These are phyloP conservation scores for Oreochromis tanganicae DNA, from an alignment of 2,113 vertebrate genomes.

Conservation along the genomic window DNA sequence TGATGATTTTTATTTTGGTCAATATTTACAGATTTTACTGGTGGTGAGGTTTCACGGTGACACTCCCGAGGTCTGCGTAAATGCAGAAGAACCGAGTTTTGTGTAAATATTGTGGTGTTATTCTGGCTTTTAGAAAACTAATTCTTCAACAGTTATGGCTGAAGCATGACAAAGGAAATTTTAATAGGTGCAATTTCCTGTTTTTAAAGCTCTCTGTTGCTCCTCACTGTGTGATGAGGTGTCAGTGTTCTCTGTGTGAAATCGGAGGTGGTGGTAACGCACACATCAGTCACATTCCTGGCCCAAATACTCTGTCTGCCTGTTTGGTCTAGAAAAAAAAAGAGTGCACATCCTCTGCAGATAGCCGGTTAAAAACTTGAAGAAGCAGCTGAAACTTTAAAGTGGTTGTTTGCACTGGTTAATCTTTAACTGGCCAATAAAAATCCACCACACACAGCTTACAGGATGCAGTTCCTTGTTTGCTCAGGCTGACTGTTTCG, in stretches of 20 bases:
- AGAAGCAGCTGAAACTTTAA: not conserved
- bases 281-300: not conserved
- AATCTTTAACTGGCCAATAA: not conserved
- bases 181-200: not conserved
- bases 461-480: not conserved
- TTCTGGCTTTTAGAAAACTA: not conserved
- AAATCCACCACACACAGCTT: not conserved
- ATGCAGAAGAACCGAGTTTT: not conserved
- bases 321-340: not conserved
- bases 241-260: not conserved
- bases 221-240: not conserved
- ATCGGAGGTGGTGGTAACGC: not conserved
- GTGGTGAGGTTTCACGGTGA: not conserved
- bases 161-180: not conserved
- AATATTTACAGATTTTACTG: not conserved
- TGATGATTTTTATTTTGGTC: not conserved
- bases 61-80: not conserved
- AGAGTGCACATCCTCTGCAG: not conserved
- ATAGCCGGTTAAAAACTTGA: accelerated
- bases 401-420: not conserved
- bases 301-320: not conserved
- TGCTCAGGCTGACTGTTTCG: not conserved
- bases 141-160: not conserved
- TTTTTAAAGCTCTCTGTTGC: accelerated
- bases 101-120: not conserved